Evolutionary conservation across 2,797 vertebrate species (phyloP), one percentile per base, ranked within the genome.

Genomic region (Falco peregrinus): DNA sequence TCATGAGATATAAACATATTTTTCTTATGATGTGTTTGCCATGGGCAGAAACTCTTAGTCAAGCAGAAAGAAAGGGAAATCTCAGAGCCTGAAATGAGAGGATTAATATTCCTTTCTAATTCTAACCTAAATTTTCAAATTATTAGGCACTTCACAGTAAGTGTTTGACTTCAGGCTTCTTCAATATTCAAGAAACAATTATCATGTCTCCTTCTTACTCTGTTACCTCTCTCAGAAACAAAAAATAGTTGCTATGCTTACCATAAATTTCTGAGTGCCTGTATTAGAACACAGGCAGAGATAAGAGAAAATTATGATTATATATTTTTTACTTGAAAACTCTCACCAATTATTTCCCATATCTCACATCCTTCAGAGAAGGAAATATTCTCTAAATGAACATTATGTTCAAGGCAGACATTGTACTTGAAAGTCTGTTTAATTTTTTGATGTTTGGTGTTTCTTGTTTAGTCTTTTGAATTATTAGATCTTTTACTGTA

Each of bases 401-500:
- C 31, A 20, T 89, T 80, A 70, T 28, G 56, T 79, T 95, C 89
- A 78, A 78, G 76, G 65, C 68, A 91, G 75, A 84, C 35, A 20
- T 69, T 47, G 51, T 70, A 90, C 81, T 88, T 95, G 91, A 95
- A 96, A 94, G 91, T 41, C 67, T 69, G 84, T 91, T 97, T 95
- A 70, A 85, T 75, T 83, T 94, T 91, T 95, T 93, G 33, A 63
- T 24, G 50, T 78, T 90, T 89, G 54, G 22, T 87, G 82, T 94
- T 96, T 92, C 84, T 95, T 96, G 82, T 95, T 95, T 93, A 91
- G 90, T 83, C 88, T 96, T 88, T 87, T 70, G 53, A 67, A 43
- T 88, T 89, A 94, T 90, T 85, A 96, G 88, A 95, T 97, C 86
- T 97, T 94, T 96, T 96, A 86, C 48, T 91, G 63, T 85, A 69